These are phyloP conservation scores for Spinibarbus caldwelli DNA, from an alignment of 2,797 vertebrate genomes.

Conservation along the genomic window DNA sequence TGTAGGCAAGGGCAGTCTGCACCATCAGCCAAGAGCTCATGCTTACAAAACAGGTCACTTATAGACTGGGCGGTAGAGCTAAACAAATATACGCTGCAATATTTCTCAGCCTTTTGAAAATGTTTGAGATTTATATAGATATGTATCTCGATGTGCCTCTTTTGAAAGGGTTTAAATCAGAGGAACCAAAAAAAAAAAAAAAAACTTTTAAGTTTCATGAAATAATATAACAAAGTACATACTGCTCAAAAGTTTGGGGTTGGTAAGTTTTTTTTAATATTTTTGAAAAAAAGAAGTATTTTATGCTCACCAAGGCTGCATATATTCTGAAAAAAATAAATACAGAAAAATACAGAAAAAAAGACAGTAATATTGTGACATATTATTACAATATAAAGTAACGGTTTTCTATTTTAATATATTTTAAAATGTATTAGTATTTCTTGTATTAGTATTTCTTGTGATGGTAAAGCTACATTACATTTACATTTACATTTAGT, in stretches of 20 bases:
- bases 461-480: too few species aligned
- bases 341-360: too few species aligned
- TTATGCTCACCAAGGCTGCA: neutral
- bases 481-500: too few species aligned
- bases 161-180: neutral
- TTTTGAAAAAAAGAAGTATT: neutral
- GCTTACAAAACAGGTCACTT: neutral
- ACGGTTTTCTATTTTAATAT: neutral
- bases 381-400: neutral
- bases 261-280: neutral
- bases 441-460: too few species aligned
- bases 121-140: neutral
- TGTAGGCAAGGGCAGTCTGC: constrained; percentile 81
- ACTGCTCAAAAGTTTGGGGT: neutral
- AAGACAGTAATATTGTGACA: too few species aligned
- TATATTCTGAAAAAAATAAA: neutral
- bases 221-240: neutral
- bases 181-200: too few species aligned
- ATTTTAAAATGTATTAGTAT: neutral
- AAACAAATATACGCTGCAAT: neutral
- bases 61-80: neutral
- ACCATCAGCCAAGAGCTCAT: constrained; percentile 81
- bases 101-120: neutral
- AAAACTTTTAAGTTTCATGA: neutral
- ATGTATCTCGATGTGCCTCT: too few species aligned